Percentiles rank a stretch among this genome's conserved stretches.
Evolutionary conservation across 2,113 vertebrate genomes (phyloP).

Genomic region (Leptobrachium ailaonicum): DNA sequence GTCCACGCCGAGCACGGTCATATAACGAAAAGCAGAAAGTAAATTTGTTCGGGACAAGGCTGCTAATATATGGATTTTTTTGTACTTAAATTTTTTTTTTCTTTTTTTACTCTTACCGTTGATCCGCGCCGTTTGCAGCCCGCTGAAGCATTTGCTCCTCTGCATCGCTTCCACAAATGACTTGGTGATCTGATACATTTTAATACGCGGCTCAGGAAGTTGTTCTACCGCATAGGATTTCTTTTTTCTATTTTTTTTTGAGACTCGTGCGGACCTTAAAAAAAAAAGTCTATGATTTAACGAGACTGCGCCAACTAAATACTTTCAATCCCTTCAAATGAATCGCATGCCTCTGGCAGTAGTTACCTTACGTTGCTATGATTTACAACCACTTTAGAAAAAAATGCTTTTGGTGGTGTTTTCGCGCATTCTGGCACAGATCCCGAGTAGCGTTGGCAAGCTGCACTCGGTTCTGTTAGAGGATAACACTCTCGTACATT

Average conservation of each 20-base stretch:
- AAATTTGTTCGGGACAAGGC: too few species aligned
- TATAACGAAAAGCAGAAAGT: too few species aligned
- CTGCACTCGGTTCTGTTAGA: conserved; percentile 5
- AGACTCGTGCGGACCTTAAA: background rate
- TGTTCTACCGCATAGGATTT: conserved; percentile 16
- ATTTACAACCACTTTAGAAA: conserved; percentile 7
- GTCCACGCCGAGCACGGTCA: too few species aligned
- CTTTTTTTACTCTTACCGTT: background rate
- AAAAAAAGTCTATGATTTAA: conserved; percentile 1
- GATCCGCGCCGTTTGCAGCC: background rate
- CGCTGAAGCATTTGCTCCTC: background rate
- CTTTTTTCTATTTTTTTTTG: background rate
- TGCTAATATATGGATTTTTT: too few species aligned
- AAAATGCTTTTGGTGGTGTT: conserved; percentile 22
- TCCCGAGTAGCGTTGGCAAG: conserved; percentile 17
- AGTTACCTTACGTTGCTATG: background rate
- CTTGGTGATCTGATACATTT: background rate
- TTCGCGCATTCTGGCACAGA: conserved; percentile 18
- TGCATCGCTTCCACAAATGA: background rate
- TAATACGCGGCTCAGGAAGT: background rate
- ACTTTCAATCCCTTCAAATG: conserved; percentile 2
- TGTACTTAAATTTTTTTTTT: too few species aligned
- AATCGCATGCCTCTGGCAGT: background rate
- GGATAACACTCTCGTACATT: conserved; percentile 19
- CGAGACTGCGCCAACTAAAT: conserved; percentile 1